Evolutionary conservation across 1,140 invertebrate genomes (phyloP).

Genomic region (Nautilus pompilius): DNA sequence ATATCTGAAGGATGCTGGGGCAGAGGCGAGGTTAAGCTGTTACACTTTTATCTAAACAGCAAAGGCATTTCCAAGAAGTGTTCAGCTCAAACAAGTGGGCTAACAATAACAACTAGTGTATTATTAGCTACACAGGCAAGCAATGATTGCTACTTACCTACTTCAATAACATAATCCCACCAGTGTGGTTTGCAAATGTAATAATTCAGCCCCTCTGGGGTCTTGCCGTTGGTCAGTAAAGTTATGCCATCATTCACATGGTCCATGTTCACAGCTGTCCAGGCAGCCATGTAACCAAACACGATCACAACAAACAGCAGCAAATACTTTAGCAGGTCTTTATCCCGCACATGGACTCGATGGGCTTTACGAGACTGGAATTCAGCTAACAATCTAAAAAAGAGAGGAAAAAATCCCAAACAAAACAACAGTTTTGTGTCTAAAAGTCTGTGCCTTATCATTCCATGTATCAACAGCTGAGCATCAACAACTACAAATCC

Average conservation of each 20-base stretch:
- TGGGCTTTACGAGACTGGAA: slow-evolving; percentile 83
- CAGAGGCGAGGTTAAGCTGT: no score
- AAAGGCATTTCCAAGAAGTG: no score
- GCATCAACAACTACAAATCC: no score
- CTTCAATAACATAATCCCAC: slow-evolving; percentile 87
- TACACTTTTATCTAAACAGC: no score
- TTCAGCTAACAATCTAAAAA: slow-evolving; percentile 61
- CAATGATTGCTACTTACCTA: slow-evolving; percentile 60
- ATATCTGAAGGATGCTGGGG: no score
- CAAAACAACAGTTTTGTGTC: no score
- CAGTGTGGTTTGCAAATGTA: slow-evolving; percentile 72
- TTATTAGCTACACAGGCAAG: no score
- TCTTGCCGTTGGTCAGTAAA: slow-evolving; percentile 56
- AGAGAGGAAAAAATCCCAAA: slow-evolving; percentile 1
- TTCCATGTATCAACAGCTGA: no score
- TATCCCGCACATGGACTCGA: slow-evolving; percentile 79
- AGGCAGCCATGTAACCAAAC: slow-evolving; percentile 79
- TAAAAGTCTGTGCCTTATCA: no score
- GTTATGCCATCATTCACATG: slow-evolving; percentile 28
- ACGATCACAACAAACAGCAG: slow-evolving; percentile 73
- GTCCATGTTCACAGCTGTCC: slow-evolving; percentile 67
- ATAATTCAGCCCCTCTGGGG: slow-evolving; percentile 59
- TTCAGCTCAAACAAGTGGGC: no score
- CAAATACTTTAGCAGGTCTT: slow-evolving; percentile 79
- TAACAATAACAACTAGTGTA: no score